Base-by-base conservation (phyloP, 2,797 vertebrate genomes). In the Chrysocyon brachyurus region DNA sequence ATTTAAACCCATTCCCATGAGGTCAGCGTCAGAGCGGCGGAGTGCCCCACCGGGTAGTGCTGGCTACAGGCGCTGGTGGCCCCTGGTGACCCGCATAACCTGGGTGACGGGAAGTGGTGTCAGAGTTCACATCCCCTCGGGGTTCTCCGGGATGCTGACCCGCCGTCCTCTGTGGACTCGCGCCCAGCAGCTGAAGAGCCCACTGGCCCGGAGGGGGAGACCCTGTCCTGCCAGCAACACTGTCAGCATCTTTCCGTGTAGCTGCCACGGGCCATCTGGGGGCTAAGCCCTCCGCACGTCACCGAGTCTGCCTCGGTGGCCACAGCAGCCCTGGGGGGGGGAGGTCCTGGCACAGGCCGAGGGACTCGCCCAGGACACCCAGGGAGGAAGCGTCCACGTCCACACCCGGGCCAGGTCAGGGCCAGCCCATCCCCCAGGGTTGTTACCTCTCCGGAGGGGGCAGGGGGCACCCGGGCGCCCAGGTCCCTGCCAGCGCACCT, bases 31-130 rank as follows among this genome's bases (percentile, higher is more conserved):
- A n/a, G 26, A 75, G 70, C 2, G 2, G 2, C 33, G 15, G 52
- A 66, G 64, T 28, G 0, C 68, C 15, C 5, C 21, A 4, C 31
- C n/a, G 0, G 0, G 59, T 40, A n/a, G 40, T 12, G 22, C 40
- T 66, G 22, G 59, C 66, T 54, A 1, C 26, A 14, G 36, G 24
- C 14, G 54, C 15, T 49, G 57, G 12, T 66, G 49, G n/a, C 36
- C 84, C 31, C 5, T 16, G 52, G 75, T 63, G 56, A n/a, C 21
- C 68, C 0, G 2, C 0, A 0, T 22, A 12, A 6, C 57, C 19
- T 22, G 54, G 24, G 33, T 0, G 28, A n/a, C 2, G 10, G 70
- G 24, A 70, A 72, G 22, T 28, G 70, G 26, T 22, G 4, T 66
- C 70, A 36, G 2, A 10, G 24, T 33, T 36, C 2, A 12, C 12